Conservation (phyloP, 2,113 vertebrate species). For the Indicator indicator region DNA sequence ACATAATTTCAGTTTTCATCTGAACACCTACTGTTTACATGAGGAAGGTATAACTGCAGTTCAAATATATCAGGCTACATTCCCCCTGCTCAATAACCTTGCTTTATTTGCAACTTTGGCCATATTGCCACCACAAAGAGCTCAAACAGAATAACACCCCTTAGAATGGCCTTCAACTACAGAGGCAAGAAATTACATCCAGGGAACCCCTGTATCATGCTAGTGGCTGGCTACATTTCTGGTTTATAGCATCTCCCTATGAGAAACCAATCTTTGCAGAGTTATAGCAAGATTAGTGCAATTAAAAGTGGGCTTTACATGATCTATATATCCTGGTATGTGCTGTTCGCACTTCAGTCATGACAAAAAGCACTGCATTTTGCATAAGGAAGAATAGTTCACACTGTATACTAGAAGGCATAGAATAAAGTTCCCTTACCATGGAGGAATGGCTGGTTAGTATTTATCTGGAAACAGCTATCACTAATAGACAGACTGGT, state of each 20-base stretch:
- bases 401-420: not conserved
- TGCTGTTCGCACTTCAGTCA: not conserved
- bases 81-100: not conserved
- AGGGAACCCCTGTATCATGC: not conserved
- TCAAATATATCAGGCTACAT: not conserved
- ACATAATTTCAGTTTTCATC: not conserved
- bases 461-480: constrained; percentile 85
- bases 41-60: not conserved
- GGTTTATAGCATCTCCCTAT: not conserved
- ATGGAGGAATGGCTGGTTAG: constrained; percentile 86
- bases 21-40: not conserved
- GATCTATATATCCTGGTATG: not conserved
- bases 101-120: not conserved
- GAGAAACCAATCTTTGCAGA: not conserved
- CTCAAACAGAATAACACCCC: not conserved
- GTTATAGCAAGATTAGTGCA: not conserved
- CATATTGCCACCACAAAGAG: not conserved
- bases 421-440: constrained; percentile 76
- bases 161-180: not conserved
- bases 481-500: constrained; percentile 84
- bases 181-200: not conserved
- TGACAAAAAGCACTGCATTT: not conserved
- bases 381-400: not conserved
- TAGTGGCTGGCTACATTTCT: not conserved
- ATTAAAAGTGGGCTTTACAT: not conserved